A percentile compares a stretch with the other conserved stretches of the same genome.
These are phyloP conservation scores for Machimus atricapillus DNA, from an alignment of 2,888 invertebrate species.

Conservation along the genomic window DNA sequence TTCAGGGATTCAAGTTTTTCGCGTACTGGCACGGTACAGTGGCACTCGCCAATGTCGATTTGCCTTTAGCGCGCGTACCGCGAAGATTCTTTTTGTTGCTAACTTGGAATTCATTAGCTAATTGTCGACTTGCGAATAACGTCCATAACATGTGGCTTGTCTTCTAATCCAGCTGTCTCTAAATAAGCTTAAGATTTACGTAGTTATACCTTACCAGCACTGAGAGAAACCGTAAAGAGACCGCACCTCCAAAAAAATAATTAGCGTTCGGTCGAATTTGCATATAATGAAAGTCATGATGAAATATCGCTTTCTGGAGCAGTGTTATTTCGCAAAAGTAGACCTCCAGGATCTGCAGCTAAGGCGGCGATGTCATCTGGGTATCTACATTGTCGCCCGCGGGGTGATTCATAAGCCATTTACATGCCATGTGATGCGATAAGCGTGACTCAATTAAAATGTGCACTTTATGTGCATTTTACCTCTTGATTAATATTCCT, in stretches of 20 bases:
- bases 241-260: not conserved
- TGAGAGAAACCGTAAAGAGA: too few relatives aligned
- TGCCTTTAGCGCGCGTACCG: not conserved
- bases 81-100: slow-evolving; percentile 4
- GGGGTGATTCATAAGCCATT: not conserved
- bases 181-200: not conserved
- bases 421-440: not conserved
- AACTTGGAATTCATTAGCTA: not conserved
- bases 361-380: not conserved
- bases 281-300: not conserved
- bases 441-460: slow-evolving; percentile 18
- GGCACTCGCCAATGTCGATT: not conserved
- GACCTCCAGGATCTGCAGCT: not conserved
- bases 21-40: slow-evolving; percentile 8
- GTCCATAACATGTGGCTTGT: not conserved
- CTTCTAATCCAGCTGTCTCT: not conserved
- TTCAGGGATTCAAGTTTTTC: slow-evolving; percentile 1
- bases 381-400: not conserved
- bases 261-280: not conserved
- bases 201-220: not conserved
- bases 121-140: not conserved
- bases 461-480: not conserved
- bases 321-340: not conserved
- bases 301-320: not conserved
- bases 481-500: not conserved